These are phyloP conservation scores for Limulus polyphemus DNA, from an alignment of 2,888 invertebrate species.

Conservation along the genomic window DNA sequence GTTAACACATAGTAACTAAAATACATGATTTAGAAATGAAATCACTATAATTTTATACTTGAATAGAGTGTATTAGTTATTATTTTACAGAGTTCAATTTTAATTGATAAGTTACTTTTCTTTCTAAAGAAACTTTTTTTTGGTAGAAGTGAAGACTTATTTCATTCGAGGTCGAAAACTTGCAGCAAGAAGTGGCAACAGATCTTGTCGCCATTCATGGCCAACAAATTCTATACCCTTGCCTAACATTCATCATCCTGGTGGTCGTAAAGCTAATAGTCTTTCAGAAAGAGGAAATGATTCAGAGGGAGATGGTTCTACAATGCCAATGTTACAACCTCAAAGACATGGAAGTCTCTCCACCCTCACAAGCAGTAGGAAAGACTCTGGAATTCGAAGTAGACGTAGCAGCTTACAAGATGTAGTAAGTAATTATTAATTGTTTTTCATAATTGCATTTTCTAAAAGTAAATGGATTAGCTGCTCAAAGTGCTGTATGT, in stretches of 20 bases:
- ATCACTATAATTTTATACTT: too few relatives aligned
- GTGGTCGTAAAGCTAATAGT: conserved; percentile 2
- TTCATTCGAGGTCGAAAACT: conserved; percentile 55
- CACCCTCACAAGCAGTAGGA: conserved; percentile 40
- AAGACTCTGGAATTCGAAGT: conserved; percentile 75
- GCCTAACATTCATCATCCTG: not conserved
- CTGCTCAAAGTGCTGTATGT: too few relatives aligned
- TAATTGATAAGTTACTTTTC: not conserved
- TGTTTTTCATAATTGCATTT: too few relatives aligned
- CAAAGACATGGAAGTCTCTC: conserved; percentile 5
- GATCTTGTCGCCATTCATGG: conserved; percentile 8
- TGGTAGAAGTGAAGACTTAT: conserved; percentile 53
- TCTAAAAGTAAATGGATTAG: too few relatives aligned
- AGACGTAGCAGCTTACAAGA: conserved; percentile 72
- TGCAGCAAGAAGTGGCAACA: not conserved
- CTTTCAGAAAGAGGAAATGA: conserved; percentile 2
- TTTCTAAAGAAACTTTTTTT: conserved; percentile 5
- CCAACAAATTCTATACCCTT: conserved; percentile 1
- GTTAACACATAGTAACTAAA: not conserved
- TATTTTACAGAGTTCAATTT: not conserved
- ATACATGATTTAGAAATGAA: not conserved
- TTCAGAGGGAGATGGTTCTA: conserved; percentile 2
- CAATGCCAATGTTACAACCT: conserved; percentile 3
- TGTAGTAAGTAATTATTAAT: conserved; percentile 46
- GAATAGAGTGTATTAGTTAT: too few relatives aligned